Conservation (phyloP, 2,797 vertebrate species). For the Mionectes olivaceus region DNA sequence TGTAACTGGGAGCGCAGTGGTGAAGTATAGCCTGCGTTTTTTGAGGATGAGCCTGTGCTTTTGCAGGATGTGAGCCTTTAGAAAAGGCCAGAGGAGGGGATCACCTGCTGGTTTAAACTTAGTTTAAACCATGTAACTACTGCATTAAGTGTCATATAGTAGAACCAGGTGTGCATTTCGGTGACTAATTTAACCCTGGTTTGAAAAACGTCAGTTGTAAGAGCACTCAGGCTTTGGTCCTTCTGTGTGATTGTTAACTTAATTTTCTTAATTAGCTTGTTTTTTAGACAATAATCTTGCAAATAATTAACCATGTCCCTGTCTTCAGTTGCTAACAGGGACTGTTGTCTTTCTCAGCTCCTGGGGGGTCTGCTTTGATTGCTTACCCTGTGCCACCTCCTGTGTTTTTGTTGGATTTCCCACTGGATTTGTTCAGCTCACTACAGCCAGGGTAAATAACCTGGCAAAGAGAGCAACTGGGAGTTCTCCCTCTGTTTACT, state of each 20-base stretch:
- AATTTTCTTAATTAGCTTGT: not conserved
- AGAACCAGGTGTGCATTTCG: not conserved
- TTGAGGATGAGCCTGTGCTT: too few species aligned
- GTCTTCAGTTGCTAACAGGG: not conserved
- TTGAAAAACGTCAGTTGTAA: not conserved
- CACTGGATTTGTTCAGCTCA: not conserved
- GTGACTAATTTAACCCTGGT: not conserved
- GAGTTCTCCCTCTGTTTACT: not conserved
- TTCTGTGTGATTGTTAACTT: not conserved
- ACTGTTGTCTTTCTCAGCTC: not conserved
- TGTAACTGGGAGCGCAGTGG: not conserved
- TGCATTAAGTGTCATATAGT: not conserved
- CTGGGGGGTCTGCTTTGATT: not conserved
- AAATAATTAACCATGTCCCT: not conserved
- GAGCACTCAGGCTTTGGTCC: not conserved
- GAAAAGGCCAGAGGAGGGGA: not conserved
- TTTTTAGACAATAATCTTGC: not conserved
- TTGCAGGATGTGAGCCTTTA: not conserved
- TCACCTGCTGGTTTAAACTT: not conserved
- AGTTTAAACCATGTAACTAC: not conserved
- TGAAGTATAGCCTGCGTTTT: not conserved
- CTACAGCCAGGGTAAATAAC: not conserved
- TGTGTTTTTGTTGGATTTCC: accelerated
- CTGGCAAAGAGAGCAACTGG: not conserved
- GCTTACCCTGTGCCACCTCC: not conserved